Evolutionary conservation across 2,113 vertebrate genomes (phyloP).

Genomic region (Otus sunia): DNA sequence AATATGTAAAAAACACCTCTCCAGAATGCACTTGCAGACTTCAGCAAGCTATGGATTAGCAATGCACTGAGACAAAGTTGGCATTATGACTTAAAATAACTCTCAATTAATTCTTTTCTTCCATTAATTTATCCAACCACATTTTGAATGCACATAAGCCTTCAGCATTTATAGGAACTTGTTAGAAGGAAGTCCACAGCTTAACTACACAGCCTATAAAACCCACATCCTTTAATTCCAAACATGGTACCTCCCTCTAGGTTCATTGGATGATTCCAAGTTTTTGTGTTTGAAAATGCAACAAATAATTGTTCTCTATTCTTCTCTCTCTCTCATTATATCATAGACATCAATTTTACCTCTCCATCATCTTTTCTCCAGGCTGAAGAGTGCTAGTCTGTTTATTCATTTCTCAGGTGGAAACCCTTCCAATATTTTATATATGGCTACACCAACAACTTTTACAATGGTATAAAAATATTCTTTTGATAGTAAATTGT

Average conservation of each 20-base stretch:
- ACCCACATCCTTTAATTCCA: not conserved
- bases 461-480: not conserved
- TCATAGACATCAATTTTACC: accelerated
- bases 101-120: not conserved
- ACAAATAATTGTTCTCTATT: not conserved
- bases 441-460: not conserved
- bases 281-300: not conserved
- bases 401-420: not conserved
- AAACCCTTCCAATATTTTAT: not conserved
- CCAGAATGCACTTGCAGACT: not conserved
- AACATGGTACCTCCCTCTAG: not conserved
- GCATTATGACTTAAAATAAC: not conserved
- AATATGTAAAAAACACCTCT: not conserved
- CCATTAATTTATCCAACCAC: not conserved
- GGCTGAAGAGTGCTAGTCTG: not conserved
- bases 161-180: not conserved
- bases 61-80: not conserved
- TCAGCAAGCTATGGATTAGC: not conserved
- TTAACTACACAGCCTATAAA: not conserved
- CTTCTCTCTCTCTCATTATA: not conserved
- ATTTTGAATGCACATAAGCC: not conserved
- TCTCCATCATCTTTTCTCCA: not conserved
- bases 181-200: not conserved
- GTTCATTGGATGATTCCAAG: not conserved
- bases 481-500: not conserved